phyloP scores from a whole-genome alignment of 2,797 vertebrate genomes.

The Nothura maculosa region DNA sequence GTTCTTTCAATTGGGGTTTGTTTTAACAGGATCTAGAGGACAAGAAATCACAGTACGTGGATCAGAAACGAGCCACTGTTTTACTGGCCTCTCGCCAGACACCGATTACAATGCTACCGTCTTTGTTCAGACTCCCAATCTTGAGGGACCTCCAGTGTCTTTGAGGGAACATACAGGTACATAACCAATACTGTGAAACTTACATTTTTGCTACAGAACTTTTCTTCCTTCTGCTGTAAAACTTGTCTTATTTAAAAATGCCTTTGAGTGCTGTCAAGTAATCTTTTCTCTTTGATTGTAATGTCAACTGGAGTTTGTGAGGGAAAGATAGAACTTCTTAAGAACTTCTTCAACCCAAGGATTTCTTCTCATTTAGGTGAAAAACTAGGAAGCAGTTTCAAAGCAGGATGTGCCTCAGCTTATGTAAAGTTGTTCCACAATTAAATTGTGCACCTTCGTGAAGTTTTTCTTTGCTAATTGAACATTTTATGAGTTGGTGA shows the following conservation, averaged over 20 bases:
- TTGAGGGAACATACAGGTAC: constrained; percentile 89
- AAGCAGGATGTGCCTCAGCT: neutral
- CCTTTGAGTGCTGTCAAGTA: neutral
- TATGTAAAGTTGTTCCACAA: neutral
- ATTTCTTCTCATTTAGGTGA: neutral
- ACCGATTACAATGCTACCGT: constrained; percentile 89
- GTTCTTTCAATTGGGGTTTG: neutral
- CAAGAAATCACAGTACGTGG: constrained; percentile 95
- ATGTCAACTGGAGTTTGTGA: neutral
- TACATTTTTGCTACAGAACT: neutral
- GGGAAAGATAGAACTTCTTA: neutral
- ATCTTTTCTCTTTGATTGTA: neutral
- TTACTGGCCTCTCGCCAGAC: constrained; percentile 91
- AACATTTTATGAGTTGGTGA: neutral
- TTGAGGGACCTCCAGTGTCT: constrained; percentile 93
- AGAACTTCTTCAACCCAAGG: neutral
- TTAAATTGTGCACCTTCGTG: neutral
- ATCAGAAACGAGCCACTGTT: constrained; percentile 92
- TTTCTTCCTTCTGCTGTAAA: neutral
- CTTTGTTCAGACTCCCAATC: constrained; percentile 95
- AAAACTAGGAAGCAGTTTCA: neutral
- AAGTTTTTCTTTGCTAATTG: neutral
- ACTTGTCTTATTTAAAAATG: neutral
- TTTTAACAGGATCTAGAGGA: constrained; percentile 84
- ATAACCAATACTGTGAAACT: constrained; percentile 31